Base-by-base conservation (phyloP, 2,888 invertebrate species). In the Pharmacophagus antenor region DNA sequence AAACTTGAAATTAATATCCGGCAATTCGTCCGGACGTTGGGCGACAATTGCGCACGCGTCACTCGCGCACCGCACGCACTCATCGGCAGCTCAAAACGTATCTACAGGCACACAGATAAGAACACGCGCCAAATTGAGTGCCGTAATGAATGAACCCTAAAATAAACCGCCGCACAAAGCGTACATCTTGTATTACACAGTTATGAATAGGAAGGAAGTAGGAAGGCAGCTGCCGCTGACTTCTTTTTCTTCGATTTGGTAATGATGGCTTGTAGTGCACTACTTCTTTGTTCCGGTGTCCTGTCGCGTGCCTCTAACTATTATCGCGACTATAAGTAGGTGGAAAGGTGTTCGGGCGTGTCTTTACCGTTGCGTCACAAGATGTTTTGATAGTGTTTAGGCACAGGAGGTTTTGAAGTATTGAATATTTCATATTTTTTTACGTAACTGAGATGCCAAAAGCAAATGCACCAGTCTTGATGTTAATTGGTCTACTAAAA, bases 211-310 rank as follows among this genome's bases (percentile, higher is more conserved):
- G 77, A 71, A 89, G 89, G 89, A 90, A 89, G 88, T 88, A 79
- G 88, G 88, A 82, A 84, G 85, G 85, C 88, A 88, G 89, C 89
- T 88, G 89, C 78, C 63, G 50, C 67, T 77, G 78, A 80, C 82
- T 85, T 85, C 82, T 82, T 85, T 82, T 82, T 82, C 82, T 81
- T 81, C 73, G 71, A 67, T 73, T 77, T 75, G 67, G 80, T 88
- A 88, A 89, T 89, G 88, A 88, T 88, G 88, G 88, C 82, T 82
- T 84, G 82, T 80, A 85, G 84, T 85, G 83, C 85, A 85, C 72
- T 74, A 76, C 74, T 72, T 77, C 70, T 84, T 88, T 88, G 88
- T 88, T 75, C 76, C 73, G 72, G 72, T 83, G 79, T 84, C 82
- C 80, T 84, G 89, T 87, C 89, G 89, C 89, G 89, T 88, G 88